These are phyloP conservation scores for Cuculus canorus DNA, from an alignment of 2,797 vertebrate genomes.

Conservation along the genomic window DNA sequence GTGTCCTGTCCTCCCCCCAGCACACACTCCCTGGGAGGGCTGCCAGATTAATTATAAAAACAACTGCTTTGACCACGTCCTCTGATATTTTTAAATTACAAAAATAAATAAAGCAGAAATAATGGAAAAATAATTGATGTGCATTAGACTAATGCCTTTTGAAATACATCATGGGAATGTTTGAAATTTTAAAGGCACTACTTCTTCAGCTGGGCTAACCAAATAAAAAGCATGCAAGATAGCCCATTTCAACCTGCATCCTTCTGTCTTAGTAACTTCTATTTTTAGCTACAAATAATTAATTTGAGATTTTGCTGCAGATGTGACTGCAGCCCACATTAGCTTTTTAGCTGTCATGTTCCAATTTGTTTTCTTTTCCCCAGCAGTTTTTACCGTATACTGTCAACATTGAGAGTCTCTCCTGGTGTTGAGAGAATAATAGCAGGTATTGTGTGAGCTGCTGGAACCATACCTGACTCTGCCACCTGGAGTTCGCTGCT, in stretches of 20 bases:
- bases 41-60: constrained; percentile 13
- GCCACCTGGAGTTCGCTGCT: constrained; percentile 46
- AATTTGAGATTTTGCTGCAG: neutral
- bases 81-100: constrained; percentile 1
- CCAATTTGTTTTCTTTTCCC: neutral
- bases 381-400: neutral
- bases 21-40: neutral
- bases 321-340: neutral
- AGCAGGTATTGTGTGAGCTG: neutral
- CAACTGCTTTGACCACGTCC: neutral
- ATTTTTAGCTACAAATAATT: neutral
- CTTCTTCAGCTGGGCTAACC: neutral
- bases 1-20: neutral
- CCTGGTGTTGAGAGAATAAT: neutral
- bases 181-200: neutral
- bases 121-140: constrained; percentile 17
- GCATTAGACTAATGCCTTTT: neutral
- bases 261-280: neutral
- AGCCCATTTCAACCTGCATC: neutral
- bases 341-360: neutral
- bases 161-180: neutral
- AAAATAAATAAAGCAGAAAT: constrained; percentile 5
- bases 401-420: neutral
- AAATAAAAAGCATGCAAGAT: neutral
- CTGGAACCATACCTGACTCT: constrained; percentile 13